Evolutionary conservation across 92 coral and sea anemone species (phyloP).

Genomic region (Palythoa caribaeorum): DNA sequence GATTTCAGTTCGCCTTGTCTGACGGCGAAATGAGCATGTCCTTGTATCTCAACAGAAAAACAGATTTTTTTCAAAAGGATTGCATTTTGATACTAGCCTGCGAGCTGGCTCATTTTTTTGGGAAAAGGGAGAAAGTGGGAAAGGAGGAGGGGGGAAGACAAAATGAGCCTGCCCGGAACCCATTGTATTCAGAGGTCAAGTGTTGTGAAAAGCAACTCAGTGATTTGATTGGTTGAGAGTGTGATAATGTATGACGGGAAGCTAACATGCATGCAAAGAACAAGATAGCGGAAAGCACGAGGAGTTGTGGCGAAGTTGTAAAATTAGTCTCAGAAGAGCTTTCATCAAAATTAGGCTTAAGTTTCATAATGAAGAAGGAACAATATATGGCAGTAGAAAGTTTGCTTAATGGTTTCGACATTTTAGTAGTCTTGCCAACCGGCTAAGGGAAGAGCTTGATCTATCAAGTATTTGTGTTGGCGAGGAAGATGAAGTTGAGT

Average conservation of each 20-base stretch:
- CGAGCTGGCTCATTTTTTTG: neutral
- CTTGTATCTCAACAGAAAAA: no score
- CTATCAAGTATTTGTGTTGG: conserved; percentile 27
- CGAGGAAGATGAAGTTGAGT: conserved; percentile 14
- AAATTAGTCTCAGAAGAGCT: neutral
- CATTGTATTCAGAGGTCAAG: neutral
- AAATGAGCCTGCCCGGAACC: neutral
- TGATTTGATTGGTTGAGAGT: neutral
- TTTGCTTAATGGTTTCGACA: no score
- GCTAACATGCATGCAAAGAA: neutral
- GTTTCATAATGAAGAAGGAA: conserved; percentile 21
- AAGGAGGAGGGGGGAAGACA: no score
- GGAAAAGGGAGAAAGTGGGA: neutral
- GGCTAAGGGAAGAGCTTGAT: neutral
- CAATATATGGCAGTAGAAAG: neutral
- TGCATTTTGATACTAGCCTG: neutral
- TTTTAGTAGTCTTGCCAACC: no score
- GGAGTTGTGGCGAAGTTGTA: neutral
- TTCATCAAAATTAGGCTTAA: neutral
- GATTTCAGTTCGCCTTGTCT: no score
- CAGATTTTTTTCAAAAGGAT: no score
- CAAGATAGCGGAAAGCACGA: conserved; percentile 10
- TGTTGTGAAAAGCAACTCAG: neutral
- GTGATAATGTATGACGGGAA: neutral
- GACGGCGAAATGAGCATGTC: no score